These are phyloP conservation scores for Leptopilina myrica DNA, from an alignment of 2,888 invertebrate species.

Conservation along the genomic window DNA sequence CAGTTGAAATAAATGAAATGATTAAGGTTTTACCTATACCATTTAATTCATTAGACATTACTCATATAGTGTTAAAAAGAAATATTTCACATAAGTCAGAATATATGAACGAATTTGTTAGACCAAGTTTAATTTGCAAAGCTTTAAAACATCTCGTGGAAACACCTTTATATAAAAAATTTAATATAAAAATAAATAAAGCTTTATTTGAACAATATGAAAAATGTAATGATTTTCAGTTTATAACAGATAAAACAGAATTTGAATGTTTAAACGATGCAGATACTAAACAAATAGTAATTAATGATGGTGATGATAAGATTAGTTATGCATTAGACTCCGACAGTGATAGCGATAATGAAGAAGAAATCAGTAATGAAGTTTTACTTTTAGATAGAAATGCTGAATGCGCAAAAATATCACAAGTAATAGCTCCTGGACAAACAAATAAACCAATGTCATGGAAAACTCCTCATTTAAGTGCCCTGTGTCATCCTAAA, in stretches of 20 bases:
- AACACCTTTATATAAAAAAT: conserved; percentile 11
- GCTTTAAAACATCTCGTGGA: conserved; percentile 4
- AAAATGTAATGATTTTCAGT: background rate
- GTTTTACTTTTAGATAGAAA: conserved; percentile 57
- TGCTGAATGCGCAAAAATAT: conserved; percentile 43
- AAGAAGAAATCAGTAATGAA: conserved; percentile 51
- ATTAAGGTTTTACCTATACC: conserved; percentile 49
- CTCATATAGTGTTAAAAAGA: conserved; percentile 45
- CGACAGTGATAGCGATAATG: background rate
- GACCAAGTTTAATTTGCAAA: conserved; percentile 47
- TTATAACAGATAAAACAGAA: background rate
- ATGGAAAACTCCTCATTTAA: conserved; percentile 58
- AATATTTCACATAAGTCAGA: conserved; percentile 54
- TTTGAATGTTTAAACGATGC: background rate
- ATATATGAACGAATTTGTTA: conserved; percentile 61
- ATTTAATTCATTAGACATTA: conserved; percentile 46
- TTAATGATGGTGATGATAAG: background rate
- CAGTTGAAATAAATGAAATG: conserved; percentile 55
- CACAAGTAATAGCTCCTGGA: conserved; percentile 60
- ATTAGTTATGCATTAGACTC: background rate
- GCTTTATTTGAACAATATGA: conserved; percentile 7
- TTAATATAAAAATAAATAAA: background rate
- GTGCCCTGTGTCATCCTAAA: conserved; percentile 61
- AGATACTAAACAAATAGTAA: conserved; percentile 2
- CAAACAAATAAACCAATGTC: conserved; percentile 60